Base-by-base conservation (phyloP, 2,113 vertebrate genomes). In the Zapornia atra region DNA sequence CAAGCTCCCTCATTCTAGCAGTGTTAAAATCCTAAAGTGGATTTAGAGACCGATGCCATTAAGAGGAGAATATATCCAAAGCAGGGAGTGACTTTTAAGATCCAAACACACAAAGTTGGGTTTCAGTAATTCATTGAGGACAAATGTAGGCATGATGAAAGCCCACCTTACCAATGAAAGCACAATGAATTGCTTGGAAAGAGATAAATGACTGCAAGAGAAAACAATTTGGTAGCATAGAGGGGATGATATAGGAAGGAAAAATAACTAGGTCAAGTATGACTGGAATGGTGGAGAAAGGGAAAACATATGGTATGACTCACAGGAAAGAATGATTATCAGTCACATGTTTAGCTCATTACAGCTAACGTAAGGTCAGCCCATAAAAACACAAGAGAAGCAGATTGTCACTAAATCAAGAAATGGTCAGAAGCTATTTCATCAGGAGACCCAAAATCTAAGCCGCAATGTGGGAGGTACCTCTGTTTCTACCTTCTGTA, bases 301-400 rank as follows among this genome's bases (percentile, higher is more conserved):
- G 21, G 15, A 46, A 77, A 85, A 48, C 68, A 78, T 38, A 70
- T 33, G 40, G 59, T 33, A 48, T 38, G 59, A 73, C 34, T 92
- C 82, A 88, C 40, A 51, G 68, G 64, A 86, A 91, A 85, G 46
- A 66, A 59, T 12, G 56, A 92, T 78, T 77, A 90, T 91, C 88
- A 88, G 60, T 82, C 87, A 31, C 33, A 54, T 21, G 36, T 77
- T 90, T 46, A 86, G 64, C 51, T 90, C 85, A 26, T 80, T 88
- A 61, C 21, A 81, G 42, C 51, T 54, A 25, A 59, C 2, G 5
- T 38, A 69, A 91, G 48, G 54, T 54, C 78, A 92, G 61, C n/a
- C 18, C 56, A 26, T 40, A 64, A 42, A 93, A 92, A 34, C 64
- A 60, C 0, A 36, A 87, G 33, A 79, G 19, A 54, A 77, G 25